Conservation (phyloP, 2,797 vertebrate species). For the Moxostoma hubbsi region DNA sequence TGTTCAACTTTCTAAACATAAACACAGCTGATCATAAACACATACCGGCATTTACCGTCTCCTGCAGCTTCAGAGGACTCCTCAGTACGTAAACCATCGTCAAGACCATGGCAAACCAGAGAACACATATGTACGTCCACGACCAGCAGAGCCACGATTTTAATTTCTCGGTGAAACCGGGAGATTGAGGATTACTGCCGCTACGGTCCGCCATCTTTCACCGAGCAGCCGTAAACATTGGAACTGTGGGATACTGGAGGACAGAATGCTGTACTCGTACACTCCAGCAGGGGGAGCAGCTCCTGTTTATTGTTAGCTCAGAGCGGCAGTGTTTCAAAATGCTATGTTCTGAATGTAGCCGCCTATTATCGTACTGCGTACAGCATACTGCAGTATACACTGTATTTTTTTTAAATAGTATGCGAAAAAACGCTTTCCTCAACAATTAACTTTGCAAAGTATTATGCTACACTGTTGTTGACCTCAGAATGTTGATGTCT, state of each 20-base stretch:
- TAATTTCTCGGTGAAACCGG: constrained; percentile 84
- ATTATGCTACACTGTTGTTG: too few relatives aligned
- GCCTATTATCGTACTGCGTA: too few relatives aligned
- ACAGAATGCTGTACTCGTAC: constrained; percentile 15
- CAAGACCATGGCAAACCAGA: constrained; percentile 85
- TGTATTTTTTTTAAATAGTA: too few relatives aligned
- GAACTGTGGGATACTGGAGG: constrained; percentile 75
- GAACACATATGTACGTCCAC: constrained; percentile 85
- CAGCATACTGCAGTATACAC: too few relatives aligned
- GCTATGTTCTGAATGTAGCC: too few relatives aligned
- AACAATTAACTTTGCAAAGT: too few relatives aligned
- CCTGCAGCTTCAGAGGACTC: constrained; percentile 91
- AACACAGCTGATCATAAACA: not conserved
- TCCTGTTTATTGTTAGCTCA: not conserved
- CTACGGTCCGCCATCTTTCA: constrained; percentile 88
- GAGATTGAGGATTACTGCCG: constrained; percentile 77
- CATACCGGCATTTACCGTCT: constrained; percentile 87
- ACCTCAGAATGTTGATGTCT: too few relatives aligned
- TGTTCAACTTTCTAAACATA: not conserved
- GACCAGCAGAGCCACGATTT: constrained; percentile 85
- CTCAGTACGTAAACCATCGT: constrained; percentile 89
- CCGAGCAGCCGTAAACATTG: constrained; percentile 85
- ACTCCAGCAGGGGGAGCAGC: constrained; percentile 42
- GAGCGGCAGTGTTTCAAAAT: too few relatives aligned
- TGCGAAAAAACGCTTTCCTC: too few relatives aligned